Evolutionary conservation across 2,888 invertebrate genomes (phyloP).

Genomic region (Acutogordius australiensis): DNA sequence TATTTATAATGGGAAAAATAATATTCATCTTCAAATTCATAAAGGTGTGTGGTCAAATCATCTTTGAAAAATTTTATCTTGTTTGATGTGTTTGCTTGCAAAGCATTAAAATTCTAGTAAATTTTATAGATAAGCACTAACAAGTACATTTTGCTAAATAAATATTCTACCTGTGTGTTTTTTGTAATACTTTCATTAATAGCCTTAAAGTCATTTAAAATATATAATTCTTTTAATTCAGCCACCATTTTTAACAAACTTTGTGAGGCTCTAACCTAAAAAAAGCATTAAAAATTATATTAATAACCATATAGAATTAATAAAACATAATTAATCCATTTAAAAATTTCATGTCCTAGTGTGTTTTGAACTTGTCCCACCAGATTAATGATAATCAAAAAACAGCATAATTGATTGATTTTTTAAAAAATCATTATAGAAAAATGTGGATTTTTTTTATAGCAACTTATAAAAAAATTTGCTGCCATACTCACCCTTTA

Average conservation of each 20-base stretch:
- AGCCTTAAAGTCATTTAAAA: slow-evolving; percentile 5
- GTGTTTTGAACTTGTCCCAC: too few relatives aligned
- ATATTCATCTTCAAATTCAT: slow-evolving; percentile 11
- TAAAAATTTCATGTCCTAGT: too few relatives aligned
- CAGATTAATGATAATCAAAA: too few relatives aligned
- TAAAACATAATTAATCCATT: too few relatives aligned
- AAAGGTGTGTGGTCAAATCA: slow-evolving; percentile 3
- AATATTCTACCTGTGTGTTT: neutral
- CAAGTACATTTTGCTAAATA: neutral
- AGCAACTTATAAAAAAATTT: too few relatives aligned
- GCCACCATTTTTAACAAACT: neutral
- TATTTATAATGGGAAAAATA: slow-evolving; percentile 6
- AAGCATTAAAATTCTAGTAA: neutral
- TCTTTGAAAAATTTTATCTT: neutral
- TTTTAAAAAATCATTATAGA: too few relatives aligned
- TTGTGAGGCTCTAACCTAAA: slow-evolving; percentile 6
- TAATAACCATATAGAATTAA: too few relatives aligned
- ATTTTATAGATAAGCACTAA: neutral
- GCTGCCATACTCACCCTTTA: too few relatives aligned
- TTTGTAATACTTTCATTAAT: neutral
- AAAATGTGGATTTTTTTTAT: too few relatives aligned
- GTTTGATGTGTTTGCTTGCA: neutral
- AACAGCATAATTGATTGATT: too few relatives aligned
- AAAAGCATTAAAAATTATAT: too few relatives aligned
- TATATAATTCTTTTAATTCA: neutral